Evolutionary conservation across 2,888 invertebrate species (phyloP).

Genomic region (Phyllotreta cruciferae): DNA sequence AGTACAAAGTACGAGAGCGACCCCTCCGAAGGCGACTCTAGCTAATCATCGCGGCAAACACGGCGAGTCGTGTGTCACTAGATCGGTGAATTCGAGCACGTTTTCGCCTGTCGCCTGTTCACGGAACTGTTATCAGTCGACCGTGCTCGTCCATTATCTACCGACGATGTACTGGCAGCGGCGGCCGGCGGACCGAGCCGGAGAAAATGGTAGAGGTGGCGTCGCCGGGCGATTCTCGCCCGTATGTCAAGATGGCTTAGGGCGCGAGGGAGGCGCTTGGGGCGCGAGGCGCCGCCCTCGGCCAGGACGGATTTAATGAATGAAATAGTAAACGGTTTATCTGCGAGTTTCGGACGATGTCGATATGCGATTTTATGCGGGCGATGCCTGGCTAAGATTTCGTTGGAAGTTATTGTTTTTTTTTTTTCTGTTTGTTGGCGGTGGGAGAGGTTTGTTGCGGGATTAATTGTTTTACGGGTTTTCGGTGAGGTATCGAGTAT

Average conservation of each 20-base stretch:
- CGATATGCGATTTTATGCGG: constrained; percentile 35
- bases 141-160: constrained; percentile 51
- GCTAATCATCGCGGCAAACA: constrained; percentile 6
- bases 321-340: constrained; percentile 53
- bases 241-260: constrained; percentile 30
- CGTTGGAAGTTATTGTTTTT: constrained; percentile 1
- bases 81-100: not conserved
- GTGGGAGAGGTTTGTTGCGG: too few species aligned
- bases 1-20: too few species aligned
- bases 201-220: constrained; percentile 36
- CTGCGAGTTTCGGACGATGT: constrained; percentile 41
- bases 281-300: constrained; percentile 42
- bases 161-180: constrained; percentile 56
- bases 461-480: too few species aligned
- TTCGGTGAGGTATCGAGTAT: too few species aligned
- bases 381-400: constrained; percentile 8
- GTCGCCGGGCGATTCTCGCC: constrained; percentile 31
- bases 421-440: too few species aligned
- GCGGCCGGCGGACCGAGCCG: constrained; percentile 51
- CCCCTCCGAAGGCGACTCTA: too few species aligned
- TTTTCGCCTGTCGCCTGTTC: constrained; percentile 9
- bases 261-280: constrained; percentile 38
- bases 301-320: constrained; percentile 55
- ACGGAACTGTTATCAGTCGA: constrained; percentile 29
- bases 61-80: constrained; percentile 7